Conservation (phyloP, 2,888 invertebrate genomes). For the Nineta flava region DNA sequence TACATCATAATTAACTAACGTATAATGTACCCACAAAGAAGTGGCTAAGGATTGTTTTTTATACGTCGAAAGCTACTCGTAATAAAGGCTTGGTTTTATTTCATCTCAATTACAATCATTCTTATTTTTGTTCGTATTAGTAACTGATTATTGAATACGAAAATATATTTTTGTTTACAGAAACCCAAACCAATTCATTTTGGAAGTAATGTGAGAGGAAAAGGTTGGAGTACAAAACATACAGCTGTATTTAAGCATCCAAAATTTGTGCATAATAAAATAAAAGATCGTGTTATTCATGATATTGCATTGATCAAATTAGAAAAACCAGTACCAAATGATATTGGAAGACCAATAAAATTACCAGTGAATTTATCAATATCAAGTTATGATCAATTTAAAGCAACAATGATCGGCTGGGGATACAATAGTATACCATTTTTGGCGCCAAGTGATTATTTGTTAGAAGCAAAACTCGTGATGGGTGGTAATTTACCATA, state of each 20-base stretch:
- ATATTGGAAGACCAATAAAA: neutral
- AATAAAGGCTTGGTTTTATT: too few species aligned
- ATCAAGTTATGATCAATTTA: neutral
- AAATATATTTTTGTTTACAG: neutral
- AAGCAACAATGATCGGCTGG: neutral
- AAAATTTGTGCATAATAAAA: neutral
- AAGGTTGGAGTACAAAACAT: neutral
- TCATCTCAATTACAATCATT: too few species aligned
- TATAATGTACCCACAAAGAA: too few species aligned
- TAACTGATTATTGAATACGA: too few species aligned
- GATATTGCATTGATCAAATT: neutral
- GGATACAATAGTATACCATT: neutral
- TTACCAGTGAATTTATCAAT: neutral
- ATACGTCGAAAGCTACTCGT: too few species aligned
- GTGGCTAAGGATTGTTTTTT: too few species aligned
- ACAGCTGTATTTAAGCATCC: neutral
- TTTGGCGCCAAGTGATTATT: neutral
- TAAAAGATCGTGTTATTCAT: neutral
- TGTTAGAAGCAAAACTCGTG: neutral
- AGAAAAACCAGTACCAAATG: neutral
- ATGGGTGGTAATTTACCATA: neutral
- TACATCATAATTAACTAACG: too few species aligned
- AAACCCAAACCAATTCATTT: neutral
- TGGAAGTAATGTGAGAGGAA: neutral
- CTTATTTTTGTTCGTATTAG: too few species aligned